Conservation (phyloP, 2,888 invertebrate genomes). For the Yponomeuta plumbellus region DNA sequence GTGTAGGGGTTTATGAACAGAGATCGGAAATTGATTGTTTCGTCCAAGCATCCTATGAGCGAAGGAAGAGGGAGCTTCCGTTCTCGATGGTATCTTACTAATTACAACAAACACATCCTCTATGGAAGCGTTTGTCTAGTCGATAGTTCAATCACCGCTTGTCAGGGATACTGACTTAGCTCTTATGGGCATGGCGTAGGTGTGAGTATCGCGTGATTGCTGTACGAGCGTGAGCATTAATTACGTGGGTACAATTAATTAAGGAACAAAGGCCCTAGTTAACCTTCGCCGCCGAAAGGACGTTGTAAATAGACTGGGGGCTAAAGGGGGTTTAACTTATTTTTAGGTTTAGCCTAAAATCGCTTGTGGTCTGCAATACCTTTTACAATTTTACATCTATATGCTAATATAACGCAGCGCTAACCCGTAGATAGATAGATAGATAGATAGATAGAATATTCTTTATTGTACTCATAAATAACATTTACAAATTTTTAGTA, state of each 20-base stretch:
- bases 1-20: neutral
- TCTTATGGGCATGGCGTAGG: no score
- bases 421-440: no score
- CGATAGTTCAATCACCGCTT: neutral
- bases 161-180: no score
- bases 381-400: neutral
- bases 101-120: neutral
- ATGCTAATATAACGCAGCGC: no score
- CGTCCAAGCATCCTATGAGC: neutral
- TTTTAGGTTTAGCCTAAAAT: neutral
- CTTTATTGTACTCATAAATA: no score
- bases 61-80: constrained; percentile 3
- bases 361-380: neutral
- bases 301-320: neutral
- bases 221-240: neutral
- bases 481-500: no score
- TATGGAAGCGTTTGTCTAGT: neutral
- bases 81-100: neutral
- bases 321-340: no score
- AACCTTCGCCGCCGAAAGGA: neutral
- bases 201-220: no score
- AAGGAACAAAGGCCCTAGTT: neutral
- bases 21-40: neutral
- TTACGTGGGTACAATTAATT: constrained; percentile 1
- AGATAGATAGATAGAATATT: no score